Base-by-base conservation (phyloP, 1,140 invertebrate genomes). In the Meloidogyne hapla region DNA sequence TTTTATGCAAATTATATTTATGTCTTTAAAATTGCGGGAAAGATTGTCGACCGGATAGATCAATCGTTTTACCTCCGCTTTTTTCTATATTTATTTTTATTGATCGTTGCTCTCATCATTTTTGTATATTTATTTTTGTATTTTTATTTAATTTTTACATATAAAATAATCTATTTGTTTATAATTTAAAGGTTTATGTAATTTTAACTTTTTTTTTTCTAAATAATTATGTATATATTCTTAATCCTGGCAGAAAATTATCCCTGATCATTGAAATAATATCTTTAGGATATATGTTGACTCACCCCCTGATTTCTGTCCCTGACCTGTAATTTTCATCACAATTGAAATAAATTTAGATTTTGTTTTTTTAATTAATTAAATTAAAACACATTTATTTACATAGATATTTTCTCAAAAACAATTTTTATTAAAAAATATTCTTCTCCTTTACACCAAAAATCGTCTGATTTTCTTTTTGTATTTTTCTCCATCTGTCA, bases 381-480 rank as follows among this genome's bases (percentile, higher is more conserved):
- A 33, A 33, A 33, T 6, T n/a, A n/a, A n/a, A n/a, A n/a, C n/a
- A n/a, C n/a, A n/a, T n/a, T n/a, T 6, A 33, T 33, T 33, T 33
- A 33, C 9, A 8, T 33, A 33, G 9, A 33, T 33, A 33, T 33
- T 33, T 33, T 33, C 33, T 33, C 33, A 6, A 66, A 4, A 66
- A 18, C 21, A 26, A 21, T 66, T 66, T 18, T 66, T 66, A 40
- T 66, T 18, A 25, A 66, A 25, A 66, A 66, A 66, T 15, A 33
- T 66, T 18, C 18, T 21, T 65, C 13, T 5, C 21, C 5, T 66
- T 66, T 66, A 33, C 65, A 33, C 21, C n/a, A 66, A 40, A 66
- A 66, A 33, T 66, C 65, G 38, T 66, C 65, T 33, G 38, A 66
- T 66, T 66, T 66, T 18, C 21, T 33, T 26, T 26, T 26, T 33